phyloP scores from a whole-genome alignment of 2,888 invertebrate genomes.

The Oscheius sp. region DNA sequence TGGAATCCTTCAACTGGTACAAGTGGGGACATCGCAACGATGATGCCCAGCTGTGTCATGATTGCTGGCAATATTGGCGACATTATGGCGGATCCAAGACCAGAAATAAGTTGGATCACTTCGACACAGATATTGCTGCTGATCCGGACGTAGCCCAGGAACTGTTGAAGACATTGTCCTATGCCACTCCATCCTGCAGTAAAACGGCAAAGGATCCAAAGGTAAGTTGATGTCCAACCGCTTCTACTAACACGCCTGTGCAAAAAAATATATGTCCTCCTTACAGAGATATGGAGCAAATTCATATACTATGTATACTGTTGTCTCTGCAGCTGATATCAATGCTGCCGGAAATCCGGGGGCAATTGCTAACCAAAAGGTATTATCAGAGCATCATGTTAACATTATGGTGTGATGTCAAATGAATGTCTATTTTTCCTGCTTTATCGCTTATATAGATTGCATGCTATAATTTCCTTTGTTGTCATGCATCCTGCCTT shows the following conservation, averaged over 20 bases:
- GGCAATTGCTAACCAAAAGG: no score
- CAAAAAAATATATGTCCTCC: neutral
- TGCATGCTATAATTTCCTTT: no score
- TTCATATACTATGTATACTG: constrained; percentile 12
- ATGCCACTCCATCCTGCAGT: constrained; percentile 38
- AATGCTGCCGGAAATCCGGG: neutral
- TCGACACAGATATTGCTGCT: constrained; percentile 25
- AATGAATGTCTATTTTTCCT: no score
- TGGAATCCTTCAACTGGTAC: constrained; percentile 88
- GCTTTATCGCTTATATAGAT: no score
- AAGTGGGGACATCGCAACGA: constrained; percentile 93
- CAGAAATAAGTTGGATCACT: constrained; percentile 56
- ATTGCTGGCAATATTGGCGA: constrained; percentile 98
- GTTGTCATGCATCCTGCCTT: no score
- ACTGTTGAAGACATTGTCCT: neutral
- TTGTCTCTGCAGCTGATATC: constrained; percentile 16
- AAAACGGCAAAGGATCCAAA: constrained; percentile 35
- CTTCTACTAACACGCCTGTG: no score
- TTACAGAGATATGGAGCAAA: constrained; percentile 14
- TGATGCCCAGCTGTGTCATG: constrained; percentile 90
- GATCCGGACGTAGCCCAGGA: constrained; percentile 22
- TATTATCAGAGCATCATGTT: no score
- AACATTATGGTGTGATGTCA: no score
- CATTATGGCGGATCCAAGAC: constrained; percentile 93
- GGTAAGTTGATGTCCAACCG: neutral